Evolutionary conservation across 2,888 invertebrate species (phyloP), one percentile per base, ranked within the genome.

Genomic region (Eristalis pertinax): DNA sequence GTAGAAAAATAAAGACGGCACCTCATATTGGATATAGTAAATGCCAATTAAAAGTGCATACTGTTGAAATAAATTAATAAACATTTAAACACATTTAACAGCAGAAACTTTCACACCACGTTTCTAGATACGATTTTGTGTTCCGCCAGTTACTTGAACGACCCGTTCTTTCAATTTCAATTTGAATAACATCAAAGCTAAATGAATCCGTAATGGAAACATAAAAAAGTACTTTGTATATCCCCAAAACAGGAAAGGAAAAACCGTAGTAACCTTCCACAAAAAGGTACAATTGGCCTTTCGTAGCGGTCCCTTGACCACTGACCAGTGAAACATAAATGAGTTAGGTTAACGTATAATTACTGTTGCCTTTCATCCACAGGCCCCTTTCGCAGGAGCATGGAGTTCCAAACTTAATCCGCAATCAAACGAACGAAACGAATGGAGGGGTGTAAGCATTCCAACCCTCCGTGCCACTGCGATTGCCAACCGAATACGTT

Each of bases 241-340:
- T 19, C 50, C n/a, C n/a, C 15, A 50, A 43, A 43, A 50, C 2
- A 50, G 5, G 7, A 50, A 19, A 19, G 19, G 19, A 32, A 32
- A 32, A 8, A 8, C 4, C 32, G 7, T 0, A 5, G 19, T 2
- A 50, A 19, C 19, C 50, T 8, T 50, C 19, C 50, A n/a, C 19
- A 19, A 19, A 50, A 50, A 50, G 50, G 50, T 50, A 50, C 50
- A 50, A 50, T 19, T 60, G 60, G 10, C 22, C 32, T 19, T 22
- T 22, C 15, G n/a, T 10, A 63, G 22, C 35, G 8, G 32, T 32
- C 35, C 64, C 38, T 65, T 65, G 38, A 65, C 64, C 38, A 65
- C 64, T 65, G 64, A 65, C 35, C 64, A 38, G 64, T 65, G 38
- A 64, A 64, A 64, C 35, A 64, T 64, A 64, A 64, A 64, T 64